Evolutionary conservation across 2,888 invertebrate genomes (phyloP), one percentile per base, ranked within the genome.

Genomic region (Eretmocerus hayati): DNA sequence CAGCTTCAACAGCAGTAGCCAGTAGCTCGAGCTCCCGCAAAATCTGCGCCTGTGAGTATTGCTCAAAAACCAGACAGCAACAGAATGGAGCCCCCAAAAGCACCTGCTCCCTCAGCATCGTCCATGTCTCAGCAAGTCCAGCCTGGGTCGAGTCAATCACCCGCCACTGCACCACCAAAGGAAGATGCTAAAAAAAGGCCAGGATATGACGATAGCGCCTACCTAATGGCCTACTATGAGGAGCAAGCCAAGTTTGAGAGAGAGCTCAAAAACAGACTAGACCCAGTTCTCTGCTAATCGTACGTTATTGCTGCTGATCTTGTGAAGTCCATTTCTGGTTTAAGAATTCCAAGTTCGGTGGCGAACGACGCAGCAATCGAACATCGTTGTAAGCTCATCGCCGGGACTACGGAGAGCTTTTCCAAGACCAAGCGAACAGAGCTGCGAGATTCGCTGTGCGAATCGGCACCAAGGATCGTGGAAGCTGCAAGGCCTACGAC

Each of bases 201-300:
- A 0, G 39, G 52, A 16, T 51, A 51, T 18, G 67, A 68, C 26
- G 66, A 69, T 3, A 56, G 41, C 13, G 54, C 65, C 15, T 67
- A 64, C 33, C 41, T 66, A 31, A 56, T 57, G 3, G 65, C 64
- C n/a, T 70, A 63, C 38, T 48, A 60, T 18, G 68, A 69, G 36
- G 71, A 70, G 30, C 58, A 61, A 40, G 56, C 41, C n/a, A 53
- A 59, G 8, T 71, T 71, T 40, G 69, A 70, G 9, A 66, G 63
- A 38, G 71, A 71, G 50, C 48, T 71, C 11, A 60, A 58, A 41
- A 51, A 37, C 3, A 64, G 61, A 53, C 48, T 65, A 11, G 63
- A 66, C 19, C 8, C 42, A 26, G 55, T 59, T 0, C 54, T 58
- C 13, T 42, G n/a, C n/a, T n/a, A n/a, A n/a, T n/a, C n/a, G n/a